Percentiles rank a stretch among this genome's conserved stretches.
These are phyloP conservation scores for Syrphus vitripennis DNA, from an alignment of 2,888 invertebrate genomes.

Conservation along the genomic window DNA sequence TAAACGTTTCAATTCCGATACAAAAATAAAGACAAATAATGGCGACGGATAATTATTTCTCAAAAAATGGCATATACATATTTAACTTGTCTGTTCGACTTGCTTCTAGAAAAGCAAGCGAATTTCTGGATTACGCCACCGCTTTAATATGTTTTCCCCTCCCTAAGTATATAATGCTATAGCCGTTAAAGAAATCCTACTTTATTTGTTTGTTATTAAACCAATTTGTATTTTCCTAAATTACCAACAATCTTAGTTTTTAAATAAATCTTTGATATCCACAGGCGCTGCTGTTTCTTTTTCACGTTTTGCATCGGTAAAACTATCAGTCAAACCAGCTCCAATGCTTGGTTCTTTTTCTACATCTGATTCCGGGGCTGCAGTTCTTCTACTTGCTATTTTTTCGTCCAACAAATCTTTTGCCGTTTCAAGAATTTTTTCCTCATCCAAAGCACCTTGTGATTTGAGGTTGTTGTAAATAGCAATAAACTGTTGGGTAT, in stretches of 20 bases:
- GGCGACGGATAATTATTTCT: too few species aligned
- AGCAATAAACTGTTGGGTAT: constrained; percentile 84
- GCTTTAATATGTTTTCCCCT: too few species aligned
- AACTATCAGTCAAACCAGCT: constrained; percentile 27
- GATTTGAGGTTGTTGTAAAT: constrained; percentile 84
- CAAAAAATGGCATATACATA: too few species aligned
- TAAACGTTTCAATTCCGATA: too few species aligned
- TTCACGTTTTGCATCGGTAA: constrained; percentile 18
- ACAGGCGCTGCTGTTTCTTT: constrained; percentile 28
- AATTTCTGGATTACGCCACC: too few species aligned
- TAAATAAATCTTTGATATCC: constrained; percentile 59
- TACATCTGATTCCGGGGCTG: constrained; percentile 43
- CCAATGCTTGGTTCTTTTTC: constrained; percentile 1
- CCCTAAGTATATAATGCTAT: too few species aligned
- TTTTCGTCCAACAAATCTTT: constrained; percentile 81
- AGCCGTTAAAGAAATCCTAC: too few species aligned
- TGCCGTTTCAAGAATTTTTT: constrained; percentile 82
- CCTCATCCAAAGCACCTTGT: constrained; percentile 83
- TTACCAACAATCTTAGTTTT: constrained; percentile 14
- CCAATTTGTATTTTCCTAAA: background rate
- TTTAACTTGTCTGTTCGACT: too few species aligned
- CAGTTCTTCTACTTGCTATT: constrained; percentile 66
- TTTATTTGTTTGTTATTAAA: too few species aligned
- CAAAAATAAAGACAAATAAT: too few species aligned
- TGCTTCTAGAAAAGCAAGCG: too few species aligned